Evolutionary conservation across 2,113 vertebrate genomes (phyloP).

Genomic region (Erinaceus europaeus): DNA sequence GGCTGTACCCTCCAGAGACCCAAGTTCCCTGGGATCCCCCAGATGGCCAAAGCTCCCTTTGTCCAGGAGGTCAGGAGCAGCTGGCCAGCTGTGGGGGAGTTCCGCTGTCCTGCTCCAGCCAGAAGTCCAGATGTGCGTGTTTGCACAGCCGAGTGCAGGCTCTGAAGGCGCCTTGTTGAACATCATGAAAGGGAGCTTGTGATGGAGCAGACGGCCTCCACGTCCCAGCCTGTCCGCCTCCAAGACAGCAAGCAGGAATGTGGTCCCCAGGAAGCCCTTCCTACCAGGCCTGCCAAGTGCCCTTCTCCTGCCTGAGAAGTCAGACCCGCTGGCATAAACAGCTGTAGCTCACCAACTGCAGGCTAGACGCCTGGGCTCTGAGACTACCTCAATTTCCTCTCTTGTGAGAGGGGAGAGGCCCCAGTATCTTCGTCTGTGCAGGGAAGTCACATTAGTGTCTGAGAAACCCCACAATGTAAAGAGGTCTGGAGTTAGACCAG

Average conservation of each 20-base stretch:
- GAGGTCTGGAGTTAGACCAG: not conserved
- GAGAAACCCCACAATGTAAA: not conserved
- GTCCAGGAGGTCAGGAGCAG: constrained; percentile 47
- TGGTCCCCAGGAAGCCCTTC: constrained; percentile 64
- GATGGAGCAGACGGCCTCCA: not conserved
- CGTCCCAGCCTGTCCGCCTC: constrained; percentile 50
- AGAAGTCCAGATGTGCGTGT: constrained; percentile 54
- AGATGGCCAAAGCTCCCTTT: constrained; percentile 69
- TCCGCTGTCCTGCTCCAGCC: constrained; percentile 53
- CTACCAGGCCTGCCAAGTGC: constrained; percentile 47
- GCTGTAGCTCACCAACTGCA: not conserved
- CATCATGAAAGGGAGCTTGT: constrained; percentile 68
- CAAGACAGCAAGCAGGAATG: constrained; percentile 70
- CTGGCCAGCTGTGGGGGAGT: constrained; percentile 45
- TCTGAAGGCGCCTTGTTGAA: constrained; percentile 57
- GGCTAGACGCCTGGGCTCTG: not conserved
- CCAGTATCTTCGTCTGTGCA: not conserved
- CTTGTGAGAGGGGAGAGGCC: not conserved
- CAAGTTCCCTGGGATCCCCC: constrained; percentile 51
- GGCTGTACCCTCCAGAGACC: constrained; percentile 43
- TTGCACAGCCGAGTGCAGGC: not conserved
- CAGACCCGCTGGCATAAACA: not conserved
- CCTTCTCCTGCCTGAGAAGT: not conserved
- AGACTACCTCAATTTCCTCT: not conserved
- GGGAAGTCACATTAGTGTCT: not conserved